Evolutionary conservation across 2,113 vertebrate genomes (phyloP), one percentile per base, ranked within the genome.

Genomic region (Smithornis capensis): DNA sequence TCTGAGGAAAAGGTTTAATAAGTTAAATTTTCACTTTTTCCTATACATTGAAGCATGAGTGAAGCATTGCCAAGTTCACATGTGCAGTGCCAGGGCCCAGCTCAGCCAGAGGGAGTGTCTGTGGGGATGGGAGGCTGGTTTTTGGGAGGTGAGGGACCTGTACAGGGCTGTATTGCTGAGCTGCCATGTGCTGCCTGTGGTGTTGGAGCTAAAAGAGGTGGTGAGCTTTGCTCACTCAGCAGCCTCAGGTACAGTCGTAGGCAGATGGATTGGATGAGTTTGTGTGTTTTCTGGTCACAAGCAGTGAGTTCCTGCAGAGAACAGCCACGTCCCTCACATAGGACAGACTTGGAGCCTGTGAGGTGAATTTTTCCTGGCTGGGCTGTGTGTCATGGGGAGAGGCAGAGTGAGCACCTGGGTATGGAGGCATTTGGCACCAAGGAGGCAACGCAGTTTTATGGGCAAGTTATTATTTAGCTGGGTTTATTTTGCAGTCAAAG

Each of bases 381-480:
- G 83, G 67, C 50, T 65, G 65, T 2, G 8, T 68, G 45, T 29
- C 19, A 3, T 11, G 31, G 49, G 79, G 17, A 63, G 44, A 64
- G 28, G 38, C 17, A 19, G 60, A 31, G n/a, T 0, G 1, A 40
- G 14, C 42, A 63, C 45, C 29, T 65, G 64, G 21, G 42, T 7
- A 8, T 13, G 45, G 70, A 90, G 71, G 57, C 49, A 44, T 62
- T 62, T 73, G 67, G 78, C 78, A 76, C 62, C 45, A 27, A 55
- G 70, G 40, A 52, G 47, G 57, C 55, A 40, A 21, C 12, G 8
- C 27, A 11, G 25, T 50, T 60, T 42, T 57, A 44, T 12, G 49
- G 35, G 44, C 77, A 75, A 71, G 68, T 93, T 87, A 88, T 37
- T 68, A 25, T 85, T 92, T 90, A 96, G 63, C 94, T n/a, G 88